Percentiles rank a stretch among this genome's conserved stretches.
Evolutionary conservation across 2,888 invertebrate genomes (phyloP).

Genomic region (Heliconius charithonia): DNA sequence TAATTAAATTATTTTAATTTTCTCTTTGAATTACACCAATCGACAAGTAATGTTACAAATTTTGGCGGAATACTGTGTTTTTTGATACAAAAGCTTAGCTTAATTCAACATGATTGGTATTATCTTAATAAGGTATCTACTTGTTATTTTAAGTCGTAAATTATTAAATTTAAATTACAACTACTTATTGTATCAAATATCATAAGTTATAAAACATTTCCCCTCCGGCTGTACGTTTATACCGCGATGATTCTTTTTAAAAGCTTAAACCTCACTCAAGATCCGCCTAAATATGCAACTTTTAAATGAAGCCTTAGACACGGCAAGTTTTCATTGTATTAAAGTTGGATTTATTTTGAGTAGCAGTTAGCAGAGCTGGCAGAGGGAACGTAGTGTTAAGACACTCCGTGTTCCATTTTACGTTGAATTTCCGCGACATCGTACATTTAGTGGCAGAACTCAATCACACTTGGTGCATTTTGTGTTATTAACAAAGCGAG

Average conservation of each 20-base stretch:
- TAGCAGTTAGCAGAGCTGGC: neutral
- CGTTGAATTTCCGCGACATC: neutral
- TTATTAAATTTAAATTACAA: no score
- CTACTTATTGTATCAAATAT: neutral
- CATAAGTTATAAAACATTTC: neutral
- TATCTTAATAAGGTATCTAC: no score
- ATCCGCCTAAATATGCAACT: slow-evolving; percentile 79
- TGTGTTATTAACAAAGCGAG: no score
- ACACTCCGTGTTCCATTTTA: neutral
- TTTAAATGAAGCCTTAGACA: slow-evolving; percentile 80
- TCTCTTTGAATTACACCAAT: no score
- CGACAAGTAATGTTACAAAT: no score
- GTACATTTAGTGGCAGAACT: neutral
- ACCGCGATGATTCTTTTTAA: slow-evolving; percentile 79
- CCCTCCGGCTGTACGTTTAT: slow-evolving; percentile 54
- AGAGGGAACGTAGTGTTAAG: neutral
- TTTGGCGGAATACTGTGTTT: no score
- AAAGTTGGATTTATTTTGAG: neutral
- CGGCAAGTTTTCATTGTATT: slow-evolving; percentile 55
- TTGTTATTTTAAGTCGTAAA: no score
- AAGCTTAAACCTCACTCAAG: slow-evolving; percentile 75
- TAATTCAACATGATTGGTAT: no score
- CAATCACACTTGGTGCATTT: neutral
- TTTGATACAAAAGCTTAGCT: no score
- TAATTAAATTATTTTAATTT: no score